Base-by-base conservation (phyloP, 2,113 vertebrate species). In the Cisticola juncidis region DNA sequence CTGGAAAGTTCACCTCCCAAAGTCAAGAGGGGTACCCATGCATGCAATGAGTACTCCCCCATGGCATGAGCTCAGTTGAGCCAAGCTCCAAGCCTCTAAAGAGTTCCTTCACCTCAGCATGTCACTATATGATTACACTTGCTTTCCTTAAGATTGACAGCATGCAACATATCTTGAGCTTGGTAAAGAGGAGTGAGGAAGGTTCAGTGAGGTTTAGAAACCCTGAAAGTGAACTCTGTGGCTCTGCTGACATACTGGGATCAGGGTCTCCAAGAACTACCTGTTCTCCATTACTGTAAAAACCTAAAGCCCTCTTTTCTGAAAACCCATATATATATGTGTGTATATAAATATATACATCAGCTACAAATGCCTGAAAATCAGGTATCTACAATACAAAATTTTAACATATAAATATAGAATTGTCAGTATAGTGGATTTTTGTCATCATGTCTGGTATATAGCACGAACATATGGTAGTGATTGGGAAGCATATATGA, bases 21-120 rank as follows among this genome's bases (percentile, higher is more conserved):
- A n/a, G 2, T 1, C 0, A 1, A 64, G 51, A 11, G 22, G 61
- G 78, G 87, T 2, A 1, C 19, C 24, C 56, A 9, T 0, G 0
- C 5, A 9, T 48, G 31, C 31, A 61, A n/a, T 0, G 0, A 35
- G 36, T 64, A 22, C 15, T 60, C 23, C 40, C 69, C n/a, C 45
- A 17, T 38, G 60, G 14, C 51, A 7, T 4, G 6, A 93, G 44
- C 31, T 82, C 51, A 19, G 25, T 10, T 3, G 0, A 3, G 3
- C 35, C 68, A 47, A 68, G 9, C 44, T 57, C 21, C 29, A 45
- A 81, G 36, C 15, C 40, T 68, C 42, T 2, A 3, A 12, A 56
- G 33, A 28, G 25, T 42, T 64, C 28, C 31, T 84, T 64, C 42
- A 56, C 28, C 38, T 74, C 44, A 4, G 20, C 19, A 68, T 24